Percentiles rank a stretch among this genome's conserved stretches.
Conservation (phyloP, 2,113 vertebrate species). For the Cyprinus carpio region DNA sequence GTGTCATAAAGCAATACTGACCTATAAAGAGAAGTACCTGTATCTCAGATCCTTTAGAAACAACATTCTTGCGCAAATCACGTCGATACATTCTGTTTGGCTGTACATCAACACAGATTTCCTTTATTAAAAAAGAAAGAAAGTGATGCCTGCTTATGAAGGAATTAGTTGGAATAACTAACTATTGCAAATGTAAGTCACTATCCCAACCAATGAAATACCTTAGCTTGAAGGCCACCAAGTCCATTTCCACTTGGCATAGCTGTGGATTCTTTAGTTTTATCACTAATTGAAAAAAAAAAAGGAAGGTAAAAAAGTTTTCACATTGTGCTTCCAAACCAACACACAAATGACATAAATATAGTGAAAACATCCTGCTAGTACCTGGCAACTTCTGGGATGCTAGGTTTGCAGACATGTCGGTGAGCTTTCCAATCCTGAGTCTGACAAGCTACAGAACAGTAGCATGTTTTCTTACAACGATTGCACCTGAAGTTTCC, state of each 20-base stretch:
- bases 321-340: background rate
- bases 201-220: slow-evolving; percentile 45
- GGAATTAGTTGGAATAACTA: background rate
- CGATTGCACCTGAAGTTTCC: slow-evolving; percentile 81
- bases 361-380: background rate
- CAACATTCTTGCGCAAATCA: slow-evolving; percentile 72
- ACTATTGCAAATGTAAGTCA: background rate
- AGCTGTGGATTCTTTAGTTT: slow-evolving; percentile 42
- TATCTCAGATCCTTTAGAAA: slow-evolving; percentile 75
- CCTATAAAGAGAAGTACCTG: slow-evolving; percentile 73
- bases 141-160: background rate
- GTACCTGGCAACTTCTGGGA: slow-evolving; percentile 68
- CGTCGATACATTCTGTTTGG: slow-evolving; percentile 73
- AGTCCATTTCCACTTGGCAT: slow-evolving; percentile 10
- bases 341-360: background rate
- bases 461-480: slow-evolving; percentile 85
- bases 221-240: slow-evolving; percentile 55
- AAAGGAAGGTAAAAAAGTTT: slow-evolving; percentile 1
- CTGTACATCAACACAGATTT: slow-evolving; percentile 4
- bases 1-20: background rate
- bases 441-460: slow-evolving; percentile 83
- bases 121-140: background rate
- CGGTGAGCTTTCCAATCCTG: slow-evolving; percentile 85
- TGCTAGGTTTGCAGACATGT: slow-evolving; percentile 74
- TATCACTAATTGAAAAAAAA: slow-evolving; percentile 40